Evolutionary conservation across 1,140 invertebrate species (phyloP).

Genomic region (Drosophila athabasca): DNA sequence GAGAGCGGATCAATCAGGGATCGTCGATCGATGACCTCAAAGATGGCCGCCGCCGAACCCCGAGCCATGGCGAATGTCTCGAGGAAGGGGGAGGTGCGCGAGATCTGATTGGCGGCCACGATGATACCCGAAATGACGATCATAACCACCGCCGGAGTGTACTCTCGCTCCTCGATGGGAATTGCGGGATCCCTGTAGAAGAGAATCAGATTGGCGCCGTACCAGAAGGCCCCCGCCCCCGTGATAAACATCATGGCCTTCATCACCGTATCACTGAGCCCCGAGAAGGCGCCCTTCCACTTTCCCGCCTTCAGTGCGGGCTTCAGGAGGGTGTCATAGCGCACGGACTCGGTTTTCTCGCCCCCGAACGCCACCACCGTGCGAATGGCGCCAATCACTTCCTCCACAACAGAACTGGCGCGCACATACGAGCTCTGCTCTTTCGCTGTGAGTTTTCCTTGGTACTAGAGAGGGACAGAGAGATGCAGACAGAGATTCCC

Average conservation of each 20-base stretch:
- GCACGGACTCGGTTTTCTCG: conserved; percentile 87
- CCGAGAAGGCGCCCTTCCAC: conserved; percentile 89
- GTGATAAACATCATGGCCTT: conserved; percentile 93
- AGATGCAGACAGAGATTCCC: conserved; percentile 68
- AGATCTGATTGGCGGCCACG: conserved; percentile 91
- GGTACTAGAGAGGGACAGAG: conserved; percentile 87
- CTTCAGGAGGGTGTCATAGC: conserved; percentile 86
- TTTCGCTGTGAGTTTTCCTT: conserved; percentile 86
- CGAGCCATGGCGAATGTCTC: conserved; percentile 90
- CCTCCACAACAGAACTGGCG: conserved; percentile 90
- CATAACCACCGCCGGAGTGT: conserved; percentile 89
- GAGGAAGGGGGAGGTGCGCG: conserved; percentile 90
- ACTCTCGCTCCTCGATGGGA: conserved; percentile 84
- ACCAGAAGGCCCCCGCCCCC: conserved; percentile 93
- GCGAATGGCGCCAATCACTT: conserved; percentile 89
- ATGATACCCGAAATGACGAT: conserved; percentile 92
- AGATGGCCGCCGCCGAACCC: conserved; percentile 91
- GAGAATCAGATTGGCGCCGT: conserved; percentile 90
- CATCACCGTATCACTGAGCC: conserved; percentile 89
- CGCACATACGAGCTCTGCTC: conserved; percentile 90
- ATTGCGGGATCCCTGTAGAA: conserved; percentile 77
- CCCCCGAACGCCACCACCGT: conserved; percentile 94
- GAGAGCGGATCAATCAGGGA: conserved; percentile 89
- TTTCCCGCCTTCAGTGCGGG: conserved; percentile 85
- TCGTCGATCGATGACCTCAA: conserved; percentile 89